A percentile compares a stretch with the other conserved stretches of the same genome.
Evolutionary conservation across 2,113 vertebrate species (phyloP).

Genomic region (Melanostigma gelatinosum): DNA sequence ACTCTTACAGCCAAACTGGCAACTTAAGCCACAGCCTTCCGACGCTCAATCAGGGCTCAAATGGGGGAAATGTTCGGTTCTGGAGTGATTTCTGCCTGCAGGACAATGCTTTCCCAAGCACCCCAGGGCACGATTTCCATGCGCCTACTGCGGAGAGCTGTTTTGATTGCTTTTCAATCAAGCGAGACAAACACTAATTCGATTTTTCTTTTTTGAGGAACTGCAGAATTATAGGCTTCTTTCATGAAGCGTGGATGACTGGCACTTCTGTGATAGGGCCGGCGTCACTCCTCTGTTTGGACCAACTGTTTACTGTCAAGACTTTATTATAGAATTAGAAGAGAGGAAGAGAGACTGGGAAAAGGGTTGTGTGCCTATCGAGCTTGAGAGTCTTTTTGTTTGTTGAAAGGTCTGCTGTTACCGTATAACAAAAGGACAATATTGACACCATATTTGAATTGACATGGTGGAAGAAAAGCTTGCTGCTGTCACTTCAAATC

Average conservation of each 20-base stretch:
- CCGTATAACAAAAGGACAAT: conserved; percentile 3
- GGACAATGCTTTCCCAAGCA: conserved; percentile 59
- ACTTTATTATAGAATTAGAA: conserved; percentile 8
- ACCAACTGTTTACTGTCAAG: conserved; percentile 44
- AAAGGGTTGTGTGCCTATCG: neutral
- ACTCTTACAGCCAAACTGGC: conserved; percentile 38
- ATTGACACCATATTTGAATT: neutral
- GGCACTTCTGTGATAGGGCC: conserved; percentile 63
- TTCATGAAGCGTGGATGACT: conserved; percentile 66
- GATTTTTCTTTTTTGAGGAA: conserved; percentile 66
- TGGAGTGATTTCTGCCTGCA: conserved; percentile 57
- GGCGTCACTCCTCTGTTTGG: conserved; percentile 22
- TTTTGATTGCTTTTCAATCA: conserved; percentile 86
- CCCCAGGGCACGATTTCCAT: conserved; percentile 72
- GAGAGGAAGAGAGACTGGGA: neutral
- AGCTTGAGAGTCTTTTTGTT: conserved; percentile 19
- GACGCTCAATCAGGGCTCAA: conserved; percentile 62
- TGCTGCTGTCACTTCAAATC: neutral
- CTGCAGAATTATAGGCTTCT: conserved; percentile 69
- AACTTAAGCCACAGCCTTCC: conserved; percentile 52
- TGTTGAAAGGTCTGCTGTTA: neutral
- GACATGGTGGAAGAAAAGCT: neutral
- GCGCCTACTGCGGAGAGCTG: conserved; percentile 72
- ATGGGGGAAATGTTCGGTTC: conserved; percentile 62
- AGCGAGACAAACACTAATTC: conserved; percentile 83